Evolutionary conservation across 2,113 vertebrate species (phyloP).

Genomic region (Motacilla tschutschensis): DNA sequence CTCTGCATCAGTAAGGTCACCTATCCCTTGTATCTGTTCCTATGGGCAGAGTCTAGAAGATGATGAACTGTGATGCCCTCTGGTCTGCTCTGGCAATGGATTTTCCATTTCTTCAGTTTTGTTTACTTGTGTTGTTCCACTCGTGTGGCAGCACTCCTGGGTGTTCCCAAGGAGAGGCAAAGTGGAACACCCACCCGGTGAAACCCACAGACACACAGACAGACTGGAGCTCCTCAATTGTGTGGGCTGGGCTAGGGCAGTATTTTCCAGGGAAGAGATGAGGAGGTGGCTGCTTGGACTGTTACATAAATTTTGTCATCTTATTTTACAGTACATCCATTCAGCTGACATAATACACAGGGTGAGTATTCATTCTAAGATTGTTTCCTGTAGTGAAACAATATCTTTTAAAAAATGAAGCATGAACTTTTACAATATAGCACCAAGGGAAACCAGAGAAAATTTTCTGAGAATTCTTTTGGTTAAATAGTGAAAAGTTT

Average conservation of each 20-base stretch:
- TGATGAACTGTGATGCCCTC: not conserved
- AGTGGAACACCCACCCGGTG: not conserved
- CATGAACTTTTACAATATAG: not conserved
- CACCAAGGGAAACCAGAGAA: not conserved
- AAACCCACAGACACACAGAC: not conserved
- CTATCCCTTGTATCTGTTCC: not conserved
- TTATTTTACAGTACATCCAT: constrained; percentile 90
- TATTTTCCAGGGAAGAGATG: not conserved
- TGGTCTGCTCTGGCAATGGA: not conserved
- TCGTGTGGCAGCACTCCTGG: not conserved
- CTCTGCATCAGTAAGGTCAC: not conserved
- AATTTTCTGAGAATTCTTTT: not conserved
- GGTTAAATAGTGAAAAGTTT: not conserved
- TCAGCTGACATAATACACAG: constrained; percentile 98
- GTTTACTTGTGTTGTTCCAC: not conserved
- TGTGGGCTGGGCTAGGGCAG: not conserved
- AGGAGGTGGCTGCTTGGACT: not conserved
- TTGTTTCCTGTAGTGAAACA: not conserved
- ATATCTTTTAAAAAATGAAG: not conserved
- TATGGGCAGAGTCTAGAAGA: not conserved
- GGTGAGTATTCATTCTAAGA: constrained; percentile 77
- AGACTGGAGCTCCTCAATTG: not conserved
- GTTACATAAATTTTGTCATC: constrained; percentile 15
- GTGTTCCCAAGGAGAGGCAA: not conserved
- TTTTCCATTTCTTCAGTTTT: not conserved